Base-by-base conservation (phyloP, 2,888 invertebrate genomes). In the Lepidocyrtinus sp. region DNA sequence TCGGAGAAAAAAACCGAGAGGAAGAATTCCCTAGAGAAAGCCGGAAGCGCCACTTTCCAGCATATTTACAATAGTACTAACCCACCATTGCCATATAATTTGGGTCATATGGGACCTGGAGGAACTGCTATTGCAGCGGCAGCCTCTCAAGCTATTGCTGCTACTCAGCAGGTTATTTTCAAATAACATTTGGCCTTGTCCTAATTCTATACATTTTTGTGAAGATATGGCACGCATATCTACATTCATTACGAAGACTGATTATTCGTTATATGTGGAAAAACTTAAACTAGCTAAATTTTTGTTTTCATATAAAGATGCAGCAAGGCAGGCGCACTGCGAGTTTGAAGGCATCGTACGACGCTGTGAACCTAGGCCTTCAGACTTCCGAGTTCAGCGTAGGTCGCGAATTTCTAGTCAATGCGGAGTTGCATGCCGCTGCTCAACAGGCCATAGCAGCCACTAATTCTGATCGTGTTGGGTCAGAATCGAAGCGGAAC, bases 81-180 rank as follows among this genome's bases (percentile, higher is more conserved):
- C 5, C 75, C 86, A 2, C 81, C 85, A 7, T 50, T 84, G 15
- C 86, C 88, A n/a, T 89, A 89, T 80, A 88, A 87, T 86, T 90
- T 96, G 68, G 94, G 95, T 15, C 95, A 96, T 86, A 92, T 94
- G 87, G 94, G 94, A n/a, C 95, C 95, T 0, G 95, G 95, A 12
- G 92, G 93, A 74, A 94, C 94, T 87, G 96, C 97, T 0, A 96
- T 98, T 75, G 97, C 96, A 0, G 96, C 95, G 0, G 97, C 98
- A 0, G 98, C 97, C 0, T 96, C 96, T 22, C 97, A 98, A 88
- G 98, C 98, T 0, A 97, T 98, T 82, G 97, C 96, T 2, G 97
- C 97, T 0, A 98, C 98, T 1, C 97, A 98, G 87, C 95, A 95
- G 91, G 93, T 93, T 24, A 21, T n/a, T 61, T 22, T 61, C 3